phyloP scores from a whole-genome alignment of 2,113 vertebrate genomes.

The Salvelinus fontinalis region DNA sequence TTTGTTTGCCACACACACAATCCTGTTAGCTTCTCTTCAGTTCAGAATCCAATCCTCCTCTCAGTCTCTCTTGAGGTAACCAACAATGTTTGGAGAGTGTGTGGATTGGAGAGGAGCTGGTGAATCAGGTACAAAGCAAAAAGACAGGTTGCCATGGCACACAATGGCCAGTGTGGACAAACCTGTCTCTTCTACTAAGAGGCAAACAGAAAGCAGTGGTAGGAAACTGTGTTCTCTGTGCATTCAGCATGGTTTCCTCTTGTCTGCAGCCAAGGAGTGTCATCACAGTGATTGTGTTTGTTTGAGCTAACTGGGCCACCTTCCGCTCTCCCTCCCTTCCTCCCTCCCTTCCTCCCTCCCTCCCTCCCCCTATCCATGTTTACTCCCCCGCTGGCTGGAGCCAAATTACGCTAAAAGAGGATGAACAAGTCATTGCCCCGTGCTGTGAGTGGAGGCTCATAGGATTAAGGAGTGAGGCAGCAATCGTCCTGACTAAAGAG shows the following conservation, averaged over 20 bases:
- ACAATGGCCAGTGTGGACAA: constrained; percentile 36
- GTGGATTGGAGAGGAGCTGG: constrained; percentile 13
- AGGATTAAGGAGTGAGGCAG: constrained; percentile 41
- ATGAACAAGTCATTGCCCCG: constrained; percentile 57
- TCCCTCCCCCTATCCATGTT: constrained; percentile 21
- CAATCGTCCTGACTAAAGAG: constrained; percentile 32
- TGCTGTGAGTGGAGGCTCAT: constrained; percentile 51
- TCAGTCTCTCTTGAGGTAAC: constrained; percentile 26
- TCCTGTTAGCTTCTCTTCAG: neutral
- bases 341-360: constrained; percentile 6
- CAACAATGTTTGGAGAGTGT: constrained; percentile 35
- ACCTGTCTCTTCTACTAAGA: constrained; percentile 39
- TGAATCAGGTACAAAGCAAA: constrained; percentile 34
- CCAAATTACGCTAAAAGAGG: constrained; percentile 49
- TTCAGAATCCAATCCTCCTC: constrained; percentile 1
- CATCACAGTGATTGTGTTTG: constrained; percentile 37
- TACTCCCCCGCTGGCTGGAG: constrained; percentile 38
- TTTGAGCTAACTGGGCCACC: constrained; percentile 45
- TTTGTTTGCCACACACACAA: neutral
- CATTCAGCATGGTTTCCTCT: constrained; percentile 17
- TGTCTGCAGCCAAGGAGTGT: constrained; percentile 11
- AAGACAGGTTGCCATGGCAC: constrained; percentile 49
- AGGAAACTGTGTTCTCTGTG: neutral
- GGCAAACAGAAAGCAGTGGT: neutral
- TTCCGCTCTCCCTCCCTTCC: constrained; percentile 14